Evolutionary conservation across 2,113 vertebrate genomes (phyloP), one percentile per base, ranked within the genome.

Genomic region (Triplophysa siluroides): DNA sequence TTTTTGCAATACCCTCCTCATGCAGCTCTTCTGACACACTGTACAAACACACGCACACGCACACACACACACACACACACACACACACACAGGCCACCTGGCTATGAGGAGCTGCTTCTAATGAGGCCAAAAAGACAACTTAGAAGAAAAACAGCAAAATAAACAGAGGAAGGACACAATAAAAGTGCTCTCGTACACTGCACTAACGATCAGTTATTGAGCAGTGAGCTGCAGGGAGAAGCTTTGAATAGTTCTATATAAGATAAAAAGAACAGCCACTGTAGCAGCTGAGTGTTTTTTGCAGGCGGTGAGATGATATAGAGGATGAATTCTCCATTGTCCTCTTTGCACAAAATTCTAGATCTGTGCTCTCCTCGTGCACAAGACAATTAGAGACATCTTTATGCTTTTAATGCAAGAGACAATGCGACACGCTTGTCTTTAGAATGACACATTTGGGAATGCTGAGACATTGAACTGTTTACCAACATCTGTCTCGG

Each of bases 121-220:
- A 75, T 75, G 72, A 75, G 38, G 21, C 58, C 58, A 62, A 41
- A 75, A 41, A 58, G 54, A 58, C 54, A 58, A 58, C 54, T 21
- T 4, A 45, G 45, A 75, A 24, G 58, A 62, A 62, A 61, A 75
- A 26, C 2, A 0, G 38, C 24, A n/a, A 61, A 62, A 74, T 18
- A 61, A 74, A 45, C 71, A 74, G 33, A 61, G 54, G 41, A 75
- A 61, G 23, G 14, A 75, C 21, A 60, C 70, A 16, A 13, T 72
- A 19, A 72, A 58, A 41, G n/a, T 21, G 12, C 29, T 58, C 9
- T 56, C 29, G 29, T 71, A 14, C 1, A 52, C 4, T 52, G 50
- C 50, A 52, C 50, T 56, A 26, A 41, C 29, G 18, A n/a, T 74
- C 33, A 24, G 38, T 29, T 23, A 33, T 12, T 54, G 24, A 52